Conservation (phyloP, 2,113 vertebrate species). For the Barbus barbus region DNA sequence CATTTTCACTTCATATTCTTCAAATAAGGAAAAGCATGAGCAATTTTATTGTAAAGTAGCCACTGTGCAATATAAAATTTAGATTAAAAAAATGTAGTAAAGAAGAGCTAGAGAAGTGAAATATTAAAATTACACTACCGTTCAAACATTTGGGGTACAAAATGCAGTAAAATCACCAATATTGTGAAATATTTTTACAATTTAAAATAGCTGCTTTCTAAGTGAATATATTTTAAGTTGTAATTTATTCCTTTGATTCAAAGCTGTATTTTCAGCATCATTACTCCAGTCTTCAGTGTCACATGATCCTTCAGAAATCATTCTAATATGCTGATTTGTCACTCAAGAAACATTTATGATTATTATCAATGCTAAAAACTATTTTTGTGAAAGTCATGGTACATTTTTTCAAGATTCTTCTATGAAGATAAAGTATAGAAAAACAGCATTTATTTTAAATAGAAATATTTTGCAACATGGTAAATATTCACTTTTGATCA, state of each 20-base stretch:
- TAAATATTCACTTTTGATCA: no score
- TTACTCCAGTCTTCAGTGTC: not conserved
- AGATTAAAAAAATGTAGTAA: not conserved
- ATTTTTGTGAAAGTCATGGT: not conserved
- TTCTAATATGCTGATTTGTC: not conserved
- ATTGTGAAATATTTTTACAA: no score
- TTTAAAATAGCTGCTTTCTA: no score
- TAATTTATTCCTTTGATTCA: no score
- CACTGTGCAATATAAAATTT: not conserved
- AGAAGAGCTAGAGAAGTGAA: not conserved
- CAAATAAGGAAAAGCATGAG: not conserved
- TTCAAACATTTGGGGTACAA: not conserved
- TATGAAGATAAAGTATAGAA: not conserved
- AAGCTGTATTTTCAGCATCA: not conserved
- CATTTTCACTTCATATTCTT: not conserved
- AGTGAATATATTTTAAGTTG: no score
- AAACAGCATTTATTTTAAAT: no score
- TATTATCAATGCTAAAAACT: not conserved
- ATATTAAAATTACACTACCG: not conserved
- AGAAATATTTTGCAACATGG: no score
- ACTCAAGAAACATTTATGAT: not conserved
- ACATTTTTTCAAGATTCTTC: not conserved
- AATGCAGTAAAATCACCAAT: no score
- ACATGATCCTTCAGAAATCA: not conserved
- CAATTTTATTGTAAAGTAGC: not conserved